Conservation (phyloP, 2,797 vertebrate species). For the Neostethus bicornis region DNA sequence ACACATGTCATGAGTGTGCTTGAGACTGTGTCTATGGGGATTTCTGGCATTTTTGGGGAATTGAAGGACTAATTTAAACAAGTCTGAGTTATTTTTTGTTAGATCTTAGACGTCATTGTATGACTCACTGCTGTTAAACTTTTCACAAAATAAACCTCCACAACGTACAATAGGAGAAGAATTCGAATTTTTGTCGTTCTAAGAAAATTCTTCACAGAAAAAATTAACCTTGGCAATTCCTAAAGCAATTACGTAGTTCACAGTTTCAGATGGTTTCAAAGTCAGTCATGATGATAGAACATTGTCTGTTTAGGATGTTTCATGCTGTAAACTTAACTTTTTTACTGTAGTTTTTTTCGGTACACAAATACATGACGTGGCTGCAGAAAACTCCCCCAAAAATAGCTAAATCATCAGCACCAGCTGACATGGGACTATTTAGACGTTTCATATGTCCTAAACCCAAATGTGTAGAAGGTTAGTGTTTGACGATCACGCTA, state of each 20-base stretch:
- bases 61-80: background rate
- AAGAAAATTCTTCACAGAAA: background rate
- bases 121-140: background rate
- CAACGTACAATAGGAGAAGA: background rate
- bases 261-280: background rate
- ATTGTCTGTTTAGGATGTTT: too few relatives aligned
- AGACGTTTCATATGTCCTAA: background rate
- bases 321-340: constrained; percentile 29
- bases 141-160: background rate
- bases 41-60: background rate
- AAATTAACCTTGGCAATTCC: background rate
- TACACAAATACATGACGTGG: too few relatives aligned
- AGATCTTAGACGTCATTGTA: background rate
- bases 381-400: too few relatives aligned
- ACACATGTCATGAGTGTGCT: background rate
- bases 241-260: background rate
- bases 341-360: too few relatives aligned
- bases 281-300: too few relatives aligned
- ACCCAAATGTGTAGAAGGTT: too few relatives aligned
- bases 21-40: background rate
- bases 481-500: too few relatives aligned
- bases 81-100: background rate
- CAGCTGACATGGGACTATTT: background rate
- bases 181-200: background rate
- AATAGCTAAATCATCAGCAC: background rate